A percentile compares a stretch with the other conserved stretches of the same genome.
These are phyloP conservation scores for Macrotrachela quadricornifera DNA, from an alignment of 1,140 invertebrate genomes.

Conservation along the genomic window DNA sequence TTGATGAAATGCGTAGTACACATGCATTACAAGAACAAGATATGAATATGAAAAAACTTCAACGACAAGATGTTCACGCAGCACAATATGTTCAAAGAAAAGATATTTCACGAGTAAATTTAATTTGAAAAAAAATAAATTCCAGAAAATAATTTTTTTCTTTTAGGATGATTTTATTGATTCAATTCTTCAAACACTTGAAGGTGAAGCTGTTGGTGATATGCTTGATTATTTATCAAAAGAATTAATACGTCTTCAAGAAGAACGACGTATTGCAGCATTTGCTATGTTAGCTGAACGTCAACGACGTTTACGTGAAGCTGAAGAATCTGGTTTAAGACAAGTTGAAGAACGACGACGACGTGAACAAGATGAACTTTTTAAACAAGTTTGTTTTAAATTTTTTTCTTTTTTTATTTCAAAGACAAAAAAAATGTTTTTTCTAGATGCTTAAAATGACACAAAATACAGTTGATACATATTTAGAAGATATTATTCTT, in stretches of 20 bases:
- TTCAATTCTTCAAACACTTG: constrained; percentile 21
- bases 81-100: constrained; percentile 25
- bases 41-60: constrained; percentile 24
- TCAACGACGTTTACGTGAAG: constrained; percentile 44
- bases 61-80: constrained; percentile 29
- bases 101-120: constrained; percentile 16
- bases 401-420: not conserved
- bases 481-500: constrained; percentile 41
- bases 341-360: constrained; percentile 44
- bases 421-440: not conserved
- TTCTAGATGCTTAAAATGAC: constrained; percentile 36
- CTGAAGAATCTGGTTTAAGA: constrained; percentile 43
- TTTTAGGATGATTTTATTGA: constrained; percentile 9
- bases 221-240: constrained; percentile 50
- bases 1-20: constrained; percentile 42
- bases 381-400: constrained; percentile 37
- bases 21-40: constrained; percentile 37
- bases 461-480: constrained; percentile 39
- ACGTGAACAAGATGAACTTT: constrained; percentile 50
- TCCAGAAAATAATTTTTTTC: not conserved
- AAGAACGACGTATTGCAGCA: constrained; percentile 47
- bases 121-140: not conserved
- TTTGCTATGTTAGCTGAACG: constrained; percentile 44
- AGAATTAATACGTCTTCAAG: constrained; percentile 45
- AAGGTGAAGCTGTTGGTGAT: constrained; percentile 41